A percentile compares a stretch with the other conserved stretches of the same genome.
phyloP scores from a whole-genome alignment of 2,113 vertebrate species.

The Silurus meridionalis region DNA sequence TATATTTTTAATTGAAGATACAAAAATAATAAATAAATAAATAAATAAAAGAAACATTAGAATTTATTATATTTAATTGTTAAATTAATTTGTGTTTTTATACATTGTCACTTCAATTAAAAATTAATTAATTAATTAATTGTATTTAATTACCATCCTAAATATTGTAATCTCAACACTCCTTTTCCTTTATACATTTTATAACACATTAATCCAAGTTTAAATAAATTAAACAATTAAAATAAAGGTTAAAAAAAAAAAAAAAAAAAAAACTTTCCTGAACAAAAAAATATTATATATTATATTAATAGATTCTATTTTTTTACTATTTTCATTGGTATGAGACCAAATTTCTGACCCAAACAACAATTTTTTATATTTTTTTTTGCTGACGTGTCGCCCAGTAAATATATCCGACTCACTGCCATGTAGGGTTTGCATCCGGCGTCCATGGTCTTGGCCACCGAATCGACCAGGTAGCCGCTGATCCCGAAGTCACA shows the following conservation, averaged over 20 bases:
- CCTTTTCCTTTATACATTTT: too few relatives aligned
- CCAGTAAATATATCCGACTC: conserved; percentile 52
- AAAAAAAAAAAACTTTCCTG: neutral
- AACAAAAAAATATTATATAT: neutral
- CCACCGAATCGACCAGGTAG: conserved; percentile 94
- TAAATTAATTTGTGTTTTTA: too few relatives aligned
- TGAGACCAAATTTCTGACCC: neutral
- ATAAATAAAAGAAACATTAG: too few relatives aligned
- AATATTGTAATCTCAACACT: too few relatives aligned
- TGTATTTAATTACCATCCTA: too few relatives aligned
- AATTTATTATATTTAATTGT: too few relatives aligned
- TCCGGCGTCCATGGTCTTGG: conserved; percentile 95
- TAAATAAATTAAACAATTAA: neutral
- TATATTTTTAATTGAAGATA: too few relatives aligned
- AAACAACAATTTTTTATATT: neutral
- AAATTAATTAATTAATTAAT: too few relatives aligned
- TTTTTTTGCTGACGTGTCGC: neutral
- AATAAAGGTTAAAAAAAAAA: neutral
- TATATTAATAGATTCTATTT: too few relatives aligned
- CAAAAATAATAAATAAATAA: neutral
- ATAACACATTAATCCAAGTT: too few relatives aligned
- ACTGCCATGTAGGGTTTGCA: conserved; percentile 99
- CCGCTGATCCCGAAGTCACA: conserved; percentile 98
- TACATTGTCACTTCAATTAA: too few relatives aligned
- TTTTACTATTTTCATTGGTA: too few relatives aligned